A percentile compares a stretch with the other conserved stretches of the same genome.
These are phyloP conservation scores for Rhea americana DNA, from an alignment of 2,113 vertebrate genomes.

Conservation along the genomic window DNA sequence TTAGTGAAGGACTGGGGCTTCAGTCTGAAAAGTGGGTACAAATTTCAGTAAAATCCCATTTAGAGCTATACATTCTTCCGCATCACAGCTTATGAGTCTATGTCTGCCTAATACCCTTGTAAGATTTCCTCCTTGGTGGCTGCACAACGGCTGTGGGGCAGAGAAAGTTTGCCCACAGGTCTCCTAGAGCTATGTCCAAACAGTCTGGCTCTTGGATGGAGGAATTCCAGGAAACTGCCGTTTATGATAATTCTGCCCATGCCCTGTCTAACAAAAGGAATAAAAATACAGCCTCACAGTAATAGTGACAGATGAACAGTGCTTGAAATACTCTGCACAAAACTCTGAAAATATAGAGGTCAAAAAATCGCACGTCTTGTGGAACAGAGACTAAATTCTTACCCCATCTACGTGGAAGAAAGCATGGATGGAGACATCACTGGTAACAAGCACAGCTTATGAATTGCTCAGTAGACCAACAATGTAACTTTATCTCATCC, in stretches of 20 bases:
- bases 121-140: neutral
- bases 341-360: neutral
- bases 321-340: neutral
- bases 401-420: neutral
- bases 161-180: neutral
- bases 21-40: neutral
- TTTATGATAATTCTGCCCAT: neutral
- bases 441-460: neutral
- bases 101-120: neutral
- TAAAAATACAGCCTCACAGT: neutral
- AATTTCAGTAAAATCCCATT: neutral
- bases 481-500: neutral
- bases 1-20: neutral
- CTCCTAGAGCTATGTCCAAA: neutral
- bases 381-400: neutral
- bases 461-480: neutral
- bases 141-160: neutral
- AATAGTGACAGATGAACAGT: neutral
- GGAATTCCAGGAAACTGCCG: neutral
- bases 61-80: neutral
- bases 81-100: neutral
- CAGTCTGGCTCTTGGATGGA: neutral
- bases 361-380: neutral
- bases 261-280: neutral
- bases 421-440: neutral